Percentiles rank a stretch among this genome's conserved stretches.
phyloP scores from a whole-genome alignment of 2,113 vertebrate species.

The Caracal caracal region DNA sequence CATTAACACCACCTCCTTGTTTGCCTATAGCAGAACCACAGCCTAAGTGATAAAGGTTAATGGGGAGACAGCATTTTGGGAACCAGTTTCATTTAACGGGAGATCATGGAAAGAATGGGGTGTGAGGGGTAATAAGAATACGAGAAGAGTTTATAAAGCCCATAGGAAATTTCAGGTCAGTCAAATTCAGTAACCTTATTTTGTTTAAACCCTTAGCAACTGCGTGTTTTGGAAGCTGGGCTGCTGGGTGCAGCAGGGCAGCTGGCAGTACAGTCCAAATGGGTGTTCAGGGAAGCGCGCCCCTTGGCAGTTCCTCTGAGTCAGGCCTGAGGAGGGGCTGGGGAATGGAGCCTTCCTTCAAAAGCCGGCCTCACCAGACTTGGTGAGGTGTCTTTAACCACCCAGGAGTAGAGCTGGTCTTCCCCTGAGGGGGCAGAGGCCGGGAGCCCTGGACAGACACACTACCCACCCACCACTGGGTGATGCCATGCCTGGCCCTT shows the following conservation, averaged over 20 bases:
- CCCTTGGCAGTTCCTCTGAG: neutral
- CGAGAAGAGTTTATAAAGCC: neutral
- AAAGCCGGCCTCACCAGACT: neutral
- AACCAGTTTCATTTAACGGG: neutral
- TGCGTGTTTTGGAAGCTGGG: neutral
- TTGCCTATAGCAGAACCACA: neutral
- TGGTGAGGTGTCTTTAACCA: neutral
- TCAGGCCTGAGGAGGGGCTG: neutral
- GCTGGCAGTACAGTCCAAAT: neutral
- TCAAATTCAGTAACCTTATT: neutral
- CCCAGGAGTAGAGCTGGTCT: neutral
- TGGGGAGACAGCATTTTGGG: neutral
- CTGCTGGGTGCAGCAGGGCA: neutral
- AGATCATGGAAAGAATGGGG: neutral
- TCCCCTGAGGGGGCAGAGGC: neutral
- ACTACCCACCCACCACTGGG: rapidly evolving
- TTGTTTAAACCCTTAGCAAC: neutral
- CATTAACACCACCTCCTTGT: neutral
- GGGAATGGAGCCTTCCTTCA: neutral
- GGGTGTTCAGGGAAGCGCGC: neutral
- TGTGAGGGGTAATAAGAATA: neutral
- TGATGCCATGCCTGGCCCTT: too few relatives aligned
- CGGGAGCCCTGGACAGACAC: neutral
- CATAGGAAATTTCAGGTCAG: neutral
- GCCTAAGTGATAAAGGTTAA: neutral